Percentiles rank a stretch among this genome's conserved stretches.
These are phyloP conservation scores for Aselliscus stoliczkanus DNA, from an alignment of 2,797 vertebrate genomes.

Conservation along the genomic window DNA sequence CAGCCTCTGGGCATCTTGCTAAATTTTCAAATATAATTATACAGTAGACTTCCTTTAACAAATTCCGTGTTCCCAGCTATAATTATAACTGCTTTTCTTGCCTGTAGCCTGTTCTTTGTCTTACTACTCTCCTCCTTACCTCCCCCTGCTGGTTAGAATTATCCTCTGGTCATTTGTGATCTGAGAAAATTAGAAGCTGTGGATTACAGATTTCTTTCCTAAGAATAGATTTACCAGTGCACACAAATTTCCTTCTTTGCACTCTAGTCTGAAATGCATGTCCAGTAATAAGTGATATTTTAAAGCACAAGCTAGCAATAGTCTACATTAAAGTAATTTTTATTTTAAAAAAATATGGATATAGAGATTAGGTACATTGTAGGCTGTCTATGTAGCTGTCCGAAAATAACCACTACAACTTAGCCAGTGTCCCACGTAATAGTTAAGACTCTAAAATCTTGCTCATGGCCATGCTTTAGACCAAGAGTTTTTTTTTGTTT, in stretches of 20 bases:
- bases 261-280: not conserved
- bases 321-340: conserved; percentile 54
- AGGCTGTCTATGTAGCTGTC: not conserved
- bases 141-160: conserved; percentile 79
- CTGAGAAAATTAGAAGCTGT: conserved; percentile 63
- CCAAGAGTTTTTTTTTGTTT: not conserved
- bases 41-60: conserved; percentile 87
- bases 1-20: conserved; percentile 86
- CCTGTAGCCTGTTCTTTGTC: conserved; percentile 81
- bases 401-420: not conserved
- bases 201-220: conserved; percentile 38
- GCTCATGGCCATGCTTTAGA: not conserved
- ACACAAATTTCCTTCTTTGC: conserved; percentile 43
- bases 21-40: conserved; percentile 87
- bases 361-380: conserved; percentile 8
- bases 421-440: not conserved
- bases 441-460: conserved; percentile 24
- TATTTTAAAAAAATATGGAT: conserved; percentile 34
- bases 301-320: conserved; percentile 13
- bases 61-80: conserved; percentile 82
- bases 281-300: conserved; percentile 43
- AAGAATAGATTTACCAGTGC: conserved; percentile 37
- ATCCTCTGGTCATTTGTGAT: conserved; percentile 62
- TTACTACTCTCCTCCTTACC: conserved; percentile 75
- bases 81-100: conserved; percentile 84